phyloP scores from a whole-genome alignment of 1,140 invertebrate species.

The Pararge aegeria region DNA sequence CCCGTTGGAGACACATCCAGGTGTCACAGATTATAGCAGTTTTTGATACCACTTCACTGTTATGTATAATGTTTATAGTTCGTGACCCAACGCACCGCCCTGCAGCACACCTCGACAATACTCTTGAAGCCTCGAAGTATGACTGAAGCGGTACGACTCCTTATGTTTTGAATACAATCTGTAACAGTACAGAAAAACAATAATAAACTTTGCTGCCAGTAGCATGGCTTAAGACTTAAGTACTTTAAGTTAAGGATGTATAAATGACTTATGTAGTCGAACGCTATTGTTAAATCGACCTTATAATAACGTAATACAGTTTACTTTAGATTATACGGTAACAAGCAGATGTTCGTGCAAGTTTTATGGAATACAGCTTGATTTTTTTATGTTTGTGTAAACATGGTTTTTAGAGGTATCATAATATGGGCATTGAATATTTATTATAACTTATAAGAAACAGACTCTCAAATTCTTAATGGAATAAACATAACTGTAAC shows the following conservation, averaged over 20 bases:
- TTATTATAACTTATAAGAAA: background rate
- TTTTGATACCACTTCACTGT: slow-evolving; percentile 33
- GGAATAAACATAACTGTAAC: background rate
- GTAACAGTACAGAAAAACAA: slow-evolving; percentile 77
- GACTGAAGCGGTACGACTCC: slow-evolving; percentile 52
- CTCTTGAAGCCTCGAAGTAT: slow-evolving; percentile 35
- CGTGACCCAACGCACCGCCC: slow-evolving; percentile 38
- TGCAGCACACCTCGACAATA: slow-evolving; percentile 55
- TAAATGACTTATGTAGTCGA: slow-evolving; percentile 27
- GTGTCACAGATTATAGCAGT: slow-evolving; percentile 40
- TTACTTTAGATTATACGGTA: background rate
- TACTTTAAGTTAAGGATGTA: slow-evolving; percentile 42
- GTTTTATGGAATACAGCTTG: slow-evolving; percentile 31
- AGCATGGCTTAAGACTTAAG: slow-evolving; percentile 24
- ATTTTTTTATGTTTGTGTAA: slow-evolving; percentile 34
- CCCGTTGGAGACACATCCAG: slow-evolving; percentile 74
- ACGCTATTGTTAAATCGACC: slow-evolving; percentile 35
- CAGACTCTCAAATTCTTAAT: background rate
- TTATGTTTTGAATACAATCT: slow-evolving; percentile 77
- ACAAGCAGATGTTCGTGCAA: slow-evolving; percentile 28
- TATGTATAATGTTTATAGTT: slow-evolving; percentile 22
- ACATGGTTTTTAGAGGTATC: slow-evolving; percentile 22
- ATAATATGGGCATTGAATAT: slow-evolving; percentile 6
- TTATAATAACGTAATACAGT: slow-evolving; percentile 9
- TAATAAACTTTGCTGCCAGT: slow-evolving; percentile 64